Evolutionary conservation across 2,888 invertebrate genomes (phyloP).

Genomic region (Leptinotarsa juncta): DNA sequence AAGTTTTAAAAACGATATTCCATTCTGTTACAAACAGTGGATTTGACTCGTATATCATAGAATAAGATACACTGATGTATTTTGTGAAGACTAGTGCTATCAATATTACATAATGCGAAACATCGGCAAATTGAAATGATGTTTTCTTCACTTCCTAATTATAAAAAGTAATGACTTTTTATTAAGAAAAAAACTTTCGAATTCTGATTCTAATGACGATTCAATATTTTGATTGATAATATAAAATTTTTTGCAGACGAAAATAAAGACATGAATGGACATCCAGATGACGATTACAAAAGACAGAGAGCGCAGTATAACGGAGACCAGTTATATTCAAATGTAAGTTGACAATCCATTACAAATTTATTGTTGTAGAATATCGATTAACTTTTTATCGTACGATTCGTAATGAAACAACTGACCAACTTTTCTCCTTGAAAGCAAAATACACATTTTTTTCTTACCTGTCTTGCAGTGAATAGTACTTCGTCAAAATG

Average conservation of each 20-base stretch:
- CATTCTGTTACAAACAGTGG: too few relatives aligned
- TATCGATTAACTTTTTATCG: slow-evolving; percentile 19
- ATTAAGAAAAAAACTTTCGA: too few relatives aligned
- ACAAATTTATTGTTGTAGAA: not conserved
- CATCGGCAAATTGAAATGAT: slow-evolving; percentile 12
- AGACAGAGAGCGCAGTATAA: slow-evolving; percentile 89
- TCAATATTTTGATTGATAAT: too few relatives aligned
- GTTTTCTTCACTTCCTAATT: not conserved
- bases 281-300: slow-evolving; percentile 89
- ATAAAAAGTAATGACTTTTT: too few relatives aligned
- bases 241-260: slow-evolving; percentile 73
- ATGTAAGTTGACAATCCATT: slow-evolving; percentile 73
- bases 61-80: too few relatives aligned
- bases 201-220: too few relatives aligned
- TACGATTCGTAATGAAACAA: not conserved
- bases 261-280: slow-evolving; percentile 88
- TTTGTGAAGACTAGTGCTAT: too few relatives aligned
- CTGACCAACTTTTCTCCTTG: slow-evolving; percentile 20
- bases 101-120: too few relatives aligned
- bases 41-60: too few relatives aligned
- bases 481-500: not conserved
- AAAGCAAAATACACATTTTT: slow-evolving; percentile 11
- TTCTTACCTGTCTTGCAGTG: not conserved
- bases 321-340: slow-evolving; percentile 90
- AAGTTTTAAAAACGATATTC: too few relatives aligned